Base-by-base conservation (phyloP, 1,140 invertebrate species). In the Magallana angulata region DNA sequence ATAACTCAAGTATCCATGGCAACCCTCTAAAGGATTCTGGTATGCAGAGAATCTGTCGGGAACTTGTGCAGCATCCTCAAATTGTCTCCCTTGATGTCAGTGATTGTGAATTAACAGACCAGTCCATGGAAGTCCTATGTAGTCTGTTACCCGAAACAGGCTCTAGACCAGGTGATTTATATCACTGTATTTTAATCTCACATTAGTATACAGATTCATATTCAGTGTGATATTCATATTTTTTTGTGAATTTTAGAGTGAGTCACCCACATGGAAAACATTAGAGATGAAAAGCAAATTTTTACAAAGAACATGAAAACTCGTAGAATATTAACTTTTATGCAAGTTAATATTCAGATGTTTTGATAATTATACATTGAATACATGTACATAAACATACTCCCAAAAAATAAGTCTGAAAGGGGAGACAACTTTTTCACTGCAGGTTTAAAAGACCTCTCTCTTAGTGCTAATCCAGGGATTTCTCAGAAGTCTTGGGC, bases 41-140 rank as follows among this genome's bases (percentile, higher is more conserved):
- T 12, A 89, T 92, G 84, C 82, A 88, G 57, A 82, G 90, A 16
- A 58, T 94, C 30, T 87, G 89, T 24, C 86, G 89, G 68, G 88
- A 90, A 57, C 57, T 94, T 12, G 48, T 84, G 14, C 64, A 84
- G 6, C 92, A 93, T 89, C 92, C 92, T 57, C 59, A 86, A 11
- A 91, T 94, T 85, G 82, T 90, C n/a, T 91, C 90, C 18, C 89
- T 94, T 5, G 93, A 94, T 89, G 71, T 93, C 56, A 92, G 93
- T 80, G 93, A 93, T 85, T 93, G 93, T 89, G 85, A 93, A 57
- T 87, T 94, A 36, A 86, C 90, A 36, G 93, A 94, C 87, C 68
- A 89, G 8, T 90, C 91, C 14, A 85, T 94, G 30, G 86, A 91
- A 76, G 62, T 85, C 59, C 84, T 93, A 6, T 91, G 91, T 88